These are phyloP conservation scores for Axinella damicornis DNA, from an alignment of 37 sponge, comb jelly and placozoan genomes.

Conservation along the genomic window DNA sequence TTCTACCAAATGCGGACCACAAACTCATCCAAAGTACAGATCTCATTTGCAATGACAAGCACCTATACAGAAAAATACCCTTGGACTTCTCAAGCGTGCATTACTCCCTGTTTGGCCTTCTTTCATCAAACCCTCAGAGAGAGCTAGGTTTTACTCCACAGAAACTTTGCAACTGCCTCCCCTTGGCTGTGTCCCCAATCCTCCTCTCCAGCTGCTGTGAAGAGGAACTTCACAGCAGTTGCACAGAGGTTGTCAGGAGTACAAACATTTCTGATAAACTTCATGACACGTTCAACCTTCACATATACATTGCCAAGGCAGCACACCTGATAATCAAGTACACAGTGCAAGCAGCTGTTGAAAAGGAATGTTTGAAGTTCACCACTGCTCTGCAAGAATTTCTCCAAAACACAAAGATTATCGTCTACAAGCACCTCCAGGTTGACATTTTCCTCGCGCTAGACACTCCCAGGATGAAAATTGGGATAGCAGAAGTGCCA, in stretches of 20 bases:
- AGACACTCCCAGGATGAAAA: not conserved
- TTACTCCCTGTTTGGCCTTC: conserved; percentile 3
- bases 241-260: no score
- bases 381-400: not conserved
- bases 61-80: not conserved
- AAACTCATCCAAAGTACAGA: not conserved
- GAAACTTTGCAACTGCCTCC: not conserved
- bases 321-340: not conserved
- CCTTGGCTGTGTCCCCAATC: not conserved
- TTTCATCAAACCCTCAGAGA: not conserved
- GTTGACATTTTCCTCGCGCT: no score
- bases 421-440: no score
- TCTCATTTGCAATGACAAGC: conserved; percentile 16
- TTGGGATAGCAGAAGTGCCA: conserved; percentile 10
- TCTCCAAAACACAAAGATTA: no score
- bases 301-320: no score
- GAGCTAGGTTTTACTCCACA: conserved; percentile 6
- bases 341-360: not conserved
- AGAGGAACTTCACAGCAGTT: no score
- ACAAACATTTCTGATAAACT: no score
- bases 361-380: not conserved
- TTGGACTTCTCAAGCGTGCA: conserved; percentile 4
- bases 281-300: no score
- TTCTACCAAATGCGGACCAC: not conserved
- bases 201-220: no score